Evolutionary conservation across 2,888 invertebrate species (phyloP).

Genomic region (Sinopyrophorus schimmeli): DNA sequence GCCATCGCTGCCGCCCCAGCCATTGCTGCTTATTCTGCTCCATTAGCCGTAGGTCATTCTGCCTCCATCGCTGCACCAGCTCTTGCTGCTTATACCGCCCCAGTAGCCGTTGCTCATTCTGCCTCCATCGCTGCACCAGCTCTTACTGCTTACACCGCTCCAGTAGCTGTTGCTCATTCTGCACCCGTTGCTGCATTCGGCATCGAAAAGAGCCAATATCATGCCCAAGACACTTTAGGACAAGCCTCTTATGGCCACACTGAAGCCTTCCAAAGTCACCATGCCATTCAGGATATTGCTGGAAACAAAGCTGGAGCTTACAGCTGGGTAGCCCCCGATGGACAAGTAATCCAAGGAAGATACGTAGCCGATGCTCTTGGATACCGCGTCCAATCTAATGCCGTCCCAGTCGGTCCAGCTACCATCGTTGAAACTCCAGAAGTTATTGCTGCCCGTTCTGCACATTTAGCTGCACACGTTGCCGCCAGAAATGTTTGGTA

Average conservation of each 20-base stretch:
- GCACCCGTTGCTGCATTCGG: conserved; percentile 34
- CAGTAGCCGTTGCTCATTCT: conserved; percentile 31
- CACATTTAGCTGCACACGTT: conserved; percentile 51
- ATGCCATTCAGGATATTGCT: conserved; percentile 50
- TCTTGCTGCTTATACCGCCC: conserved; percentile 11
- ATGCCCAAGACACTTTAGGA: conserved; percentile 54
- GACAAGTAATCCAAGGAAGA: conserved; percentile 52
- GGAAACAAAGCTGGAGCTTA: conserved; percentile 55
- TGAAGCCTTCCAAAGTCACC: conserved; percentile 51
- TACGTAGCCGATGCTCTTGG: conserved; percentile 55
- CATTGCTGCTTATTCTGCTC: conserved; percentile 9
- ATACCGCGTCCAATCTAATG: conserved; percentile 55
- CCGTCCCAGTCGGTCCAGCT: conserved; percentile 54
- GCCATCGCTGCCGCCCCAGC: neutral
- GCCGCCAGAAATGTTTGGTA: no score
- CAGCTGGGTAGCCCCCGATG: conserved; percentile 56
- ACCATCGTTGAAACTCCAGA: conserved; percentile 42
- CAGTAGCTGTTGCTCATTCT: conserved; percentile 33
- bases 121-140: conserved; percentile 38
- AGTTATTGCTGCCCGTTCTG: conserved; percentile 55
- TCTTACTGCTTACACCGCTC: conserved; percentile 40
- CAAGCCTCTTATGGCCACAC: conserved; percentile 53
- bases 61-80: conserved; percentile 10
- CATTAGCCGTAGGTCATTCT: conserved; percentile 49
- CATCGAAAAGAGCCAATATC: conserved; percentile 51